Evolutionary conservation across 2,113 vertebrate genomes (phyloP).

Genomic region (Corydoras maculifer): DNA sequence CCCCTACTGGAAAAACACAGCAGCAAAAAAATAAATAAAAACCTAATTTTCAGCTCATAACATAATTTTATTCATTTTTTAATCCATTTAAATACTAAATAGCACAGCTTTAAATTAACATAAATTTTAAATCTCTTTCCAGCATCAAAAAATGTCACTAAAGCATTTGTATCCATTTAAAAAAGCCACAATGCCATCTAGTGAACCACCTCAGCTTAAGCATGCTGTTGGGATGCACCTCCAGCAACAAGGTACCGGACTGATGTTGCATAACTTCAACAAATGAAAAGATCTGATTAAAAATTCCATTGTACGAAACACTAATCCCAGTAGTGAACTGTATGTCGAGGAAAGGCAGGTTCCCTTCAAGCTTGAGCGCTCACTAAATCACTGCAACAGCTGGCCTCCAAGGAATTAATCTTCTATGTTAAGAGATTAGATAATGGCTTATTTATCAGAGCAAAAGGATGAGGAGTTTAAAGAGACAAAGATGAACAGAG

Average conservation of each 20-base stretch:
- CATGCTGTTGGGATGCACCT: not conserved
- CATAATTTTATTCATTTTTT: too few relatives aligned
- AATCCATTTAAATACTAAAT: too few relatives aligned
- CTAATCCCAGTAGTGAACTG: conserved; percentile 33
- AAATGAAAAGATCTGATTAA: conserved; percentile 42
- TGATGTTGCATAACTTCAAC: conserved; percentile 21
- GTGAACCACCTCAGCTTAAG: not conserved
- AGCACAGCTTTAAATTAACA: too few relatives aligned
- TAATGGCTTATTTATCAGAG: conserved; percentile 67
- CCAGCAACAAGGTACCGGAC: conserved; percentile 8
- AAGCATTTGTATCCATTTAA: too few relatives aligned
- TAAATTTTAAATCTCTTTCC: too few relatives aligned
- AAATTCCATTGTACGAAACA: conserved; percentile 31
- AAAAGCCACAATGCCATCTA: not conserved
- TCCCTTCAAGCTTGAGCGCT: conserved; percentile 41
- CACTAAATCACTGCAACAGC: conserved; percentile 57
- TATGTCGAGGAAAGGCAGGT: conserved; percentile 38
- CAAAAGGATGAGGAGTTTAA: conserved; percentile 31
- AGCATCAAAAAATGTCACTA: too few relatives aligned
- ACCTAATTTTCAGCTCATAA: not conserved
- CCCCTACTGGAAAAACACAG: conserved; percentile 58
- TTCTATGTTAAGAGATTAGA: conserved; percentile 66
- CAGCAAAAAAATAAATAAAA: conserved; percentile 9
- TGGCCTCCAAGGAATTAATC: conserved; percentile 64
- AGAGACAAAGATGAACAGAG: conserved; percentile 52